Evolutionary conservation across 2,888 invertebrate genomes (phyloP), one percentile per base, ranked within the genome.

Genomic region (Alcis repandata): DNA sequence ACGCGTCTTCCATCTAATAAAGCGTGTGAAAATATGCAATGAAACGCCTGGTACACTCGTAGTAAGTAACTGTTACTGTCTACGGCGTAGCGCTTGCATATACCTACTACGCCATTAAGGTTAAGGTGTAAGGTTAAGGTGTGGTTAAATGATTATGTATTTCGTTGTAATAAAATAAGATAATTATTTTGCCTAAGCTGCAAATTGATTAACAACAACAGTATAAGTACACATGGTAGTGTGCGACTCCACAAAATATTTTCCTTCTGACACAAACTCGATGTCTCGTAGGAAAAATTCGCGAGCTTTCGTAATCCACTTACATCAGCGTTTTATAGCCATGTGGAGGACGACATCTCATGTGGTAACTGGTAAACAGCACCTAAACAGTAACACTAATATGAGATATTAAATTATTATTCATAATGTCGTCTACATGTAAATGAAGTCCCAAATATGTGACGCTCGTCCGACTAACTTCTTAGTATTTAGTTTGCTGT

Each of bases 381-480:
- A 6, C 41, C 11, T 15, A 19, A 53, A 38, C 38, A 27, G 46
- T 33, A 38, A 27, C 43, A 33, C 6, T 36, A 13, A 49, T 36
- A 41, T 49, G 49, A 59, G 10, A 33, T 19, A 51, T 27, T 41
- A 27, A 32, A 51, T 60, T 45, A 60, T 19, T 60, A 33, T 38
- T 27, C 52, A 43, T 38, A 45, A 51, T 59, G 59, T 59, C 40
- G 46, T 61, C 19, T 38, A 15, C 10, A 48, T 58, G 48, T 20
- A 46, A 56, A 56, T 61, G 13, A n/a, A 19, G 54, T 15, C 40
- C 46, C 40, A 32, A 53, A 60, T 60, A 49, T 43, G 56, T 53
- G 41, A 27, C 41, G 22, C 46, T 38, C 48, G 46, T 38, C n/a
- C 45, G 48, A 61, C 53, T 38, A 52, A 52, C 17, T 52, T 53